phyloP scores from a whole-genome alignment of 2,797 vertebrate species.

The Anolis apletophallus region DNA sequence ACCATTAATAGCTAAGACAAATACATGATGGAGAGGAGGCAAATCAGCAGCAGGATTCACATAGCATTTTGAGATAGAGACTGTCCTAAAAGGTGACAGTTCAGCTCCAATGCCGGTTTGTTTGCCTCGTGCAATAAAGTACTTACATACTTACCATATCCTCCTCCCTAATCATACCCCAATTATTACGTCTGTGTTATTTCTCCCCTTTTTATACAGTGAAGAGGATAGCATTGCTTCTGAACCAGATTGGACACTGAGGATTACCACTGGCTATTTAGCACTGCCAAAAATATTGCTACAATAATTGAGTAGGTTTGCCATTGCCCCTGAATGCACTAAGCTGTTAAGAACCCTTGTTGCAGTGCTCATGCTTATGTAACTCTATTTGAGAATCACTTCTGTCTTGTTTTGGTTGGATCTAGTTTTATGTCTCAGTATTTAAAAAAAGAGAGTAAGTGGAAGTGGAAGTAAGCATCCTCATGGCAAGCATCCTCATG shows the following conservation, averaged over 20 bases:
- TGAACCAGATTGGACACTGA: background rate
- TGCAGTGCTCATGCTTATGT: slow-evolving; percentile 23
- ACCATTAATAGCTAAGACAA: no score
- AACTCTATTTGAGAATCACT: slow-evolving; percentile 44
- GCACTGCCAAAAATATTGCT: background rate
- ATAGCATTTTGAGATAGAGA: no score
- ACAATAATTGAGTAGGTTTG: background rate
- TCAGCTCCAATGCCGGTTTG: no score
- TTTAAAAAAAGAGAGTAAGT: slow-evolving; percentile 32
- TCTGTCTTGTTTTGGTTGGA: slow-evolving; percentile 65
- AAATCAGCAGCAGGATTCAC: no score
- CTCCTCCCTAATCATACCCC: background rate
- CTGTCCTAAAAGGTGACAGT: no score
- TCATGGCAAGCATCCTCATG: background rate
- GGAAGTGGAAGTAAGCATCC: slow-evolving; percentile 13
- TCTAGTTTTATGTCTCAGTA: slow-evolving; percentile 66
- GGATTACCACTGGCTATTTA: background rate
- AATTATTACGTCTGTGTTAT: background rate
- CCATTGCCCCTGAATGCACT: background rate
- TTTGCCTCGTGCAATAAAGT: no score
- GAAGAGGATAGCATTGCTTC: background rate
- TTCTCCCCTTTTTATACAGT: background rate
- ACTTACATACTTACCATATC: no score
- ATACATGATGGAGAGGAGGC: no score
- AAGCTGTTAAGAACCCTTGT: background rate